Evolutionary conservation across 2,888 invertebrate species (phyloP).

Genomic region (Melipona beecheii): DNA sequence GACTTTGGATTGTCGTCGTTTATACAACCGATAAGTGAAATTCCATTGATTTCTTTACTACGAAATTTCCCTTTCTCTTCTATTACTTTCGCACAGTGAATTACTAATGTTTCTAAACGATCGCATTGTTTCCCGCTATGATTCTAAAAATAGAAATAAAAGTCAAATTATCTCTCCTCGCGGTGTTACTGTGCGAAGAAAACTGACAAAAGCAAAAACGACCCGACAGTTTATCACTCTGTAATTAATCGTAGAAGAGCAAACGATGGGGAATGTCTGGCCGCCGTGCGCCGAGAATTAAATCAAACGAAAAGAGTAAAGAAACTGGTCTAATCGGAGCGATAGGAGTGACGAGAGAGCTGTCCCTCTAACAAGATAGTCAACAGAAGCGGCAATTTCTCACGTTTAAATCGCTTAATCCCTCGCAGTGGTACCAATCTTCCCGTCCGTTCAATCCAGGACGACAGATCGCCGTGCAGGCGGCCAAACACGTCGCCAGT

Average conservation of each 20-base stretch:
- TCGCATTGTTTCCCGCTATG: no score
- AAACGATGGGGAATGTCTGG: neutral
- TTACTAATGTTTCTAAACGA: no score
- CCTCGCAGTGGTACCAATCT: constrained; percentile 50
- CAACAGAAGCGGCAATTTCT: constrained; percentile 10
- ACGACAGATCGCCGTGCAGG: constrained; percentile 40
- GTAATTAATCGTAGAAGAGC: no score
- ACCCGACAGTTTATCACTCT: neutral
- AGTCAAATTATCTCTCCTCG: no score
- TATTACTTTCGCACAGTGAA: no score
- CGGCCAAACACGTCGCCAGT: constrained; percentile 27
- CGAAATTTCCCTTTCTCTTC: no score
- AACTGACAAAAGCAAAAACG: neutral
- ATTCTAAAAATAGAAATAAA: no score
- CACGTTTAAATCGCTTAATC: constrained; percentile 45
- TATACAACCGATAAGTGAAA: no score
- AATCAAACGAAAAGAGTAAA: neutral
- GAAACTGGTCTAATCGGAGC: neutral
- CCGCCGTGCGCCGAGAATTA: neutral
- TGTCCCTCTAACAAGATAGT: neutral
- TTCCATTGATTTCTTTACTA: no score
- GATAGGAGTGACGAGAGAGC: neutral
- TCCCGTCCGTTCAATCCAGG: constrained; percentile 25
- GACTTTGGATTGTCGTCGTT: no score
- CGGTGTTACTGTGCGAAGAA: no score